A percentile compares a stretch with the other conserved stretches of the same genome.
These are phyloP conservation scores for Gallinago media DNA, from an alignment of 2,113 vertebrate species.

Conservation along the genomic window DNA sequence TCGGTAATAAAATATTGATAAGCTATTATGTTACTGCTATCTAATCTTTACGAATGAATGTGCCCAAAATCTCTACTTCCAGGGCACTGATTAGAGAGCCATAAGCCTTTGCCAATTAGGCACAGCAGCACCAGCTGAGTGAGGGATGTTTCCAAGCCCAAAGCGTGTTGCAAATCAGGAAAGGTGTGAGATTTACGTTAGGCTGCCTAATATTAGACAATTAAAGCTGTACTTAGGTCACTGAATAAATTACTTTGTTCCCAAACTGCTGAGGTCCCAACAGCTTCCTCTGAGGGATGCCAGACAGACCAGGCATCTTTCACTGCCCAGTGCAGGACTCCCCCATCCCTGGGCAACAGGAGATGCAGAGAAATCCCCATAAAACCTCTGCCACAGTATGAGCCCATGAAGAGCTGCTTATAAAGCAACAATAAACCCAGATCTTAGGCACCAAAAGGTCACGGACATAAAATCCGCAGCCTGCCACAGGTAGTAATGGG, in stretches of 20 bases:
- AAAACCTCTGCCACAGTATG: not conserved
- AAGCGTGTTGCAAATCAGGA: not conserved
- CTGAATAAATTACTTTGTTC: not conserved
- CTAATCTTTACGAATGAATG: not conserved
- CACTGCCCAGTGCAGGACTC: not conserved
- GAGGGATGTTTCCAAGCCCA: not conserved
- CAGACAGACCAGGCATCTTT: not conserved
- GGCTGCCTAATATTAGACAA: not conserved
- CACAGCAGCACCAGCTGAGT: not conserved
- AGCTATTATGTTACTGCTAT: not conserved
- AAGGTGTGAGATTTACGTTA: not conserved
- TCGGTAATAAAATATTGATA: conserved; percentile 17
- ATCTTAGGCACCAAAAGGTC: not conserved
- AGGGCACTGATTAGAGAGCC: not conserved
- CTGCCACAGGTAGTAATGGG: not conserved
- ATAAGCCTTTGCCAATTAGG: not conserved
- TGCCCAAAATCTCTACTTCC: not conserved
- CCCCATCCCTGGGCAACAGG: not conserved
- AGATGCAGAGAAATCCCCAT: not conserved
- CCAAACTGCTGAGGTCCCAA: not conserved
- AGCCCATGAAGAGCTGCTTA: not conserved
- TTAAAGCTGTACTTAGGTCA: rapidly evolving
- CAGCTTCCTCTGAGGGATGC: not conserved
- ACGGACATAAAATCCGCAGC: not conserved
- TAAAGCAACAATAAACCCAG: not conserved